Evolutionary conservation across 2,797 vertebrate genomes (phyloP).

Genomic region (Mormyrus hasselquistii): DNA sequence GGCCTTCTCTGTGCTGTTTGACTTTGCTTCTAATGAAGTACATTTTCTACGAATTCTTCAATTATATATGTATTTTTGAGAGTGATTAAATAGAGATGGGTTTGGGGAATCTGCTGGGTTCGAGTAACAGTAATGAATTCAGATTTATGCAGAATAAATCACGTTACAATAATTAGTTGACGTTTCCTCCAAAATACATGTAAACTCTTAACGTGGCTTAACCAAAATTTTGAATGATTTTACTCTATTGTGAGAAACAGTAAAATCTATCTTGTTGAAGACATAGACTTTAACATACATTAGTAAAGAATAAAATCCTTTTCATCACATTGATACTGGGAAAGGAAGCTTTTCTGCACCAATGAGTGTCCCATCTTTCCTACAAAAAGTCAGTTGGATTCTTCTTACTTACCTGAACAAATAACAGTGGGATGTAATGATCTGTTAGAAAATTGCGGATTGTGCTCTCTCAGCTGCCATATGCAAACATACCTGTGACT

Average conservation of each 20-base stretch:
- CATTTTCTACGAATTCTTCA: neutral
- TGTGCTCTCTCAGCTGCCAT: neutral
- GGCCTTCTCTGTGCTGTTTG: neutral
- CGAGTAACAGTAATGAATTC: slow-evolving; percentile 3
- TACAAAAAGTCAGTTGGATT: neutral
- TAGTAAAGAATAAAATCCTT: neutral
- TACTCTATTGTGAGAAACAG: neutral
- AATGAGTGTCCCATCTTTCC: neutral
- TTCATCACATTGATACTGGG: neutral
- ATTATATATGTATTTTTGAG: neutral
- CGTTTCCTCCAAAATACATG: neutral
- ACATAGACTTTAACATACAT: neutral
- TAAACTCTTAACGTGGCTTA: neutral
- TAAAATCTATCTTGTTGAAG: neutral
- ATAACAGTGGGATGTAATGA: neutral
- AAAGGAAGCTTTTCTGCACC: neutral
- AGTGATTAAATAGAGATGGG: neutral
- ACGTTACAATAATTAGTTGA: neutral
- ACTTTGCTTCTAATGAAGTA: neutral
- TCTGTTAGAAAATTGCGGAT: neutral
- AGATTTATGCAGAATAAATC: neutral
- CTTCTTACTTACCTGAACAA: neutral
- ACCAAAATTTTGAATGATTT: neutral
- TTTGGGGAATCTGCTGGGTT: neutral
- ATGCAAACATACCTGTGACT: neutral